Evolutionary conservation across 2,888 invertebrate species (phyloP), one percentile per base, ranked within the genome.

Genomic region (Tachystola acroxantha): DNA sequence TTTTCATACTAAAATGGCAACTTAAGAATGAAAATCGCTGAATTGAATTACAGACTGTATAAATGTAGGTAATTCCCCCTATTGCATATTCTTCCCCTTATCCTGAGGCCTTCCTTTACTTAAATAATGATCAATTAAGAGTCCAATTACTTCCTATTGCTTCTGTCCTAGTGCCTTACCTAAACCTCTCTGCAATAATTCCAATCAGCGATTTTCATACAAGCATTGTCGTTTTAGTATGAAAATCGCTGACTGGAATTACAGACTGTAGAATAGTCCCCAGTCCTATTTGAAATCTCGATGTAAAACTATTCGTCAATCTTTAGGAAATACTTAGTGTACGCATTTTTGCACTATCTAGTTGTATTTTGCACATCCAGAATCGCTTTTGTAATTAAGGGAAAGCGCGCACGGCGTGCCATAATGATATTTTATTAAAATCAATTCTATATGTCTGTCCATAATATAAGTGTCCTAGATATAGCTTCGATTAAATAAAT

Each of bases 401-500:
- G 48, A 50, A 52, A 28, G 26, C 25, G 11, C 37, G 38, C 34
- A 29, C 36, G 25, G 35, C 34, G 36, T 6, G 29, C 22, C 1
- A 16, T 35, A 35, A n/a, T 13, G 4, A n/a, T 25, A 35, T 19
- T 33, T 16, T 36, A 36, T 24, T 24, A 24, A 24, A 24, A 24
- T n/a, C 7, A 24, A 24, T 24, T n/a, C 16, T 28, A 10, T 24
- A 34, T 36, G 38, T 53, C 46, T 55, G 57, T 62, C 58, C 57
- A 53, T 48, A 50, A 41, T 37, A 39, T 34, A 16, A 16, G 16
- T 38, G 31, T 37, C 25, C 29, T 44, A 39, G 32, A 40, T 22
- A 49, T n/a, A 48, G 37, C 37, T 43, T 53, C 46, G 45, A 50
- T 41, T 55, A 65, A 66, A 65, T 62, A 79, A 80, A 78, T 70